Conservation (phyloP, 2,797 vertebrate genomes). For the Vireo griseus region DNA sequence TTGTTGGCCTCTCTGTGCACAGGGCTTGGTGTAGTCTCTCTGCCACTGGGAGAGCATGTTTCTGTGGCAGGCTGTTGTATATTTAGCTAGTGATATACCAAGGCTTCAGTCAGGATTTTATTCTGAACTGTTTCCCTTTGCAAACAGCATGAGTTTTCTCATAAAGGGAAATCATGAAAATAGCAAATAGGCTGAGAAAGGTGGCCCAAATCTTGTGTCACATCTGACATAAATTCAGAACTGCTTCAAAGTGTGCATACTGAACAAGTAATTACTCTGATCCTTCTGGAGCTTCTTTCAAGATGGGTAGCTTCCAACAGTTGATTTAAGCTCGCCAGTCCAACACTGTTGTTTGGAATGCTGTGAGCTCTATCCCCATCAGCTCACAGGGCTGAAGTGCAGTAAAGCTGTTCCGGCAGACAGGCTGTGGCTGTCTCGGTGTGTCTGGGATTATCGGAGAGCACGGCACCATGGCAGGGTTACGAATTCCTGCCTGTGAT, state of each 20-base stretch:
- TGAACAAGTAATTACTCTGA: not conserved
- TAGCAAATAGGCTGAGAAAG: not conserved
- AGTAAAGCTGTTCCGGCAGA: not conserved
- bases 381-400: rapidly evolving
- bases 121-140: not conserved
- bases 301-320: not conserved
- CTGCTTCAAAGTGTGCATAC: not conserved
- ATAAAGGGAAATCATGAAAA: not conserved
- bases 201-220: not conserved
- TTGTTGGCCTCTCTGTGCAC: not conserved
- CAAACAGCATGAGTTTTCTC: not conserved
- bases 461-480: rapidly evolving
- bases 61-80: not conserved
- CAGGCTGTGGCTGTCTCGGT: not conserved
- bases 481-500: not conserved
- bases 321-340: not conserved
- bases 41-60: rapidly evolving
- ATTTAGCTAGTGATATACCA: not conserved
- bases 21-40: not conserved
- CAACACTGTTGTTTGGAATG: not conserved
- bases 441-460: not conserved
- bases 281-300: not conserved
- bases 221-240: not conserved
- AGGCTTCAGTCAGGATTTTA: not conserved
- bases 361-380: not conserved